These are phyloP conservation scores for Trissolcus basalis DNA, from an alignment of 1,140 invertebrate species.

Conservation along the genomic window DNA sequence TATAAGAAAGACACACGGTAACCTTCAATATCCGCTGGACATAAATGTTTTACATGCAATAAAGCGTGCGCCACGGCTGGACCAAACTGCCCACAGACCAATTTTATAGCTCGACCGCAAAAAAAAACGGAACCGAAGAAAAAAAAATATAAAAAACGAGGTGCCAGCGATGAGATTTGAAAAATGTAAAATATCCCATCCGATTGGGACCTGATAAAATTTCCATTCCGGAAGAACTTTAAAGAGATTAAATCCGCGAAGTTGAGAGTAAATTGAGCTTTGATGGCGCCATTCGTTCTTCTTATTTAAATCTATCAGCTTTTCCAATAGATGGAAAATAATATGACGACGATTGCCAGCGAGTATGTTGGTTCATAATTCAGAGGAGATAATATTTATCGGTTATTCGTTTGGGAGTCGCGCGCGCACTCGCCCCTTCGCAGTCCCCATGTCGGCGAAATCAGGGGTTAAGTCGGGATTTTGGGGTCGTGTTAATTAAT, in stretches of 20 bases:
- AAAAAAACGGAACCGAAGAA: conserved; percentile 44
- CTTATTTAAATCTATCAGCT: too few species aligned
- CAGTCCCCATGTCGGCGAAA: conserved; percentile 27
- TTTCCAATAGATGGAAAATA: background rate
- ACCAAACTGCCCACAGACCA: conserved; percentile 72
- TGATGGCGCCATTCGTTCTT: too few species aligned
- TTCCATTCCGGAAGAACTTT: too few species aligned
- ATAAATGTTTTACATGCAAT: conserved; percentile 76
- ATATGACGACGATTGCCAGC: conserved; percentile 16
- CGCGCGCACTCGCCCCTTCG: conserved; percentile 33
- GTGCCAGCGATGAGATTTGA: conserved; percentile 63
- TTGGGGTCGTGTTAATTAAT: conserved; percentile 71
- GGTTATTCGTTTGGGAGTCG: conserved; percentile 48
- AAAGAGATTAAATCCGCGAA: too few species aligned
- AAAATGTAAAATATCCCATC: conserved; percentile 55
- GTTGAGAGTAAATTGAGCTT: too few species aligned
- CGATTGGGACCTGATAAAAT: conserved; percentile 5
- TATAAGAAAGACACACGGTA: conserved; percentile 55
- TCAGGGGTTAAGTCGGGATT: conserved; percentile 71
- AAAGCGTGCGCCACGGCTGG: conserved; percentile 71
- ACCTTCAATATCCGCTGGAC: conserved; percentile 70
- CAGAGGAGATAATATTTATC: conserved; percentile 52
- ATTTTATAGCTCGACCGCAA: conserved; percentile 72
- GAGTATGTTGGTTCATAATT: conserved; percentile 41
- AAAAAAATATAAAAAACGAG: conserved; percentile 47